These are phyloP conservation scores for Myodes glareolus DNA, from an alignment of 2,113 vertebrate species.

Conservation along the genomic window DNA sequence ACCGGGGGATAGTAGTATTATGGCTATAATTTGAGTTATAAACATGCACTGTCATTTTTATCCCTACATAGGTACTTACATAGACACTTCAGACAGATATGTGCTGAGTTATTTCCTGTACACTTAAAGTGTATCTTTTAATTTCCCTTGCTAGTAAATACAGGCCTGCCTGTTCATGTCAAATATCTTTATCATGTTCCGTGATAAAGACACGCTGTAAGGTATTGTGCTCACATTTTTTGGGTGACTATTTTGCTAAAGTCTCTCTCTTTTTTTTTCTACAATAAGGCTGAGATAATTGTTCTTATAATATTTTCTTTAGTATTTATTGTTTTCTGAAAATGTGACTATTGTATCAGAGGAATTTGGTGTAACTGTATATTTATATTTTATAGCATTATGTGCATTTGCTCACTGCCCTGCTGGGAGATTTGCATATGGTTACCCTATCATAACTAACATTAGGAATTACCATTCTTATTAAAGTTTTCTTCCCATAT, in stretches of 20 bases:
- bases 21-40: neutral
- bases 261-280: constrained; percentile 10
- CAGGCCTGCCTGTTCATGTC: neutral
- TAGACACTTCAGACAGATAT: neutral
- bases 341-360: neutral
- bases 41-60: neutral
- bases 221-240: neutral
- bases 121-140: neutral
- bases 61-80: neutral
- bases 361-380: neutral
- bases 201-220: neutral
- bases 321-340: constrained; percentile 10
- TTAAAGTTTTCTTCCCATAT: neutral
- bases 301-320: neutral
- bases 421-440: neutral
- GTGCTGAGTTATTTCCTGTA: constrained; percentile 29
- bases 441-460: neutral
- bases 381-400: neutral
- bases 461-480: neutral
- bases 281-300: neutral
- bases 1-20: neutral
- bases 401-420: neutral
- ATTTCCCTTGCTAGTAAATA: neutral
- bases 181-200: neutral
- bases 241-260: neutral